Base-by-base conservation (phyloP, 2,797 vertebrate species). In the Leuciscus waleckii region DNA sequence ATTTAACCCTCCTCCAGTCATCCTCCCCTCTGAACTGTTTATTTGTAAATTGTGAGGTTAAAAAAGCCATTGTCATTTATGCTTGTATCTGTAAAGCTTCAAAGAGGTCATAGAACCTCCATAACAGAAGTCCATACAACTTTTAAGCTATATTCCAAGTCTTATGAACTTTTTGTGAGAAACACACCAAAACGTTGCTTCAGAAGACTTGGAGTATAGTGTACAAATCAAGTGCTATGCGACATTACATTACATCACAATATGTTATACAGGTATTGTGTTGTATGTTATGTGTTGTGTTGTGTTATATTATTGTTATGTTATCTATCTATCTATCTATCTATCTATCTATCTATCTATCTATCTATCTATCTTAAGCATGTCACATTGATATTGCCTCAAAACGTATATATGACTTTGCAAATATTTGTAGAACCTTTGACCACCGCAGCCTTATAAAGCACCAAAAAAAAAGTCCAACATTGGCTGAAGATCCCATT, bases 371-470 rank as follows among this genome's bases (percentile, higher is more conserved):
- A 19, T 51, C 49, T 37, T 29, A 46, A 26, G 61, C 11, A n/a
- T 37, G 7, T 67, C 32, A 11, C 65, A 54, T 39, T 54, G 29
- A 58, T 7, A 78, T 46, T 56, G 56, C 69, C 19, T 9, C 32
- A 58, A 29, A 51, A 85, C 83, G 68, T 67, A 68, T 29, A 68
- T 37, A 68, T 37, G 9, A 41, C 9, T 29, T 81, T 46, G 43
- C 74, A 87, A 86, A 87, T 81, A 83, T 83, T 67, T 75, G 19
- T 56, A 9, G 10, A 21, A 9, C 26, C 4, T 81, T 13, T 67
- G 41, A 69, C 85, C 81, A 21, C 79, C 56, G 3, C 46, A 35
- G 58, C 29, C 63, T 77, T n/a, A 26, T 76, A 70, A 43, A 23
- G 56, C 23, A 17, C 29, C 58, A 85, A 85, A 7, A 32, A 29